Evolutionary conservation across 2,797 vertebrate species (phyloP), one percentile per base, ranked within the genome.

Genomic region (Peromyscus attwateri): DNA sequence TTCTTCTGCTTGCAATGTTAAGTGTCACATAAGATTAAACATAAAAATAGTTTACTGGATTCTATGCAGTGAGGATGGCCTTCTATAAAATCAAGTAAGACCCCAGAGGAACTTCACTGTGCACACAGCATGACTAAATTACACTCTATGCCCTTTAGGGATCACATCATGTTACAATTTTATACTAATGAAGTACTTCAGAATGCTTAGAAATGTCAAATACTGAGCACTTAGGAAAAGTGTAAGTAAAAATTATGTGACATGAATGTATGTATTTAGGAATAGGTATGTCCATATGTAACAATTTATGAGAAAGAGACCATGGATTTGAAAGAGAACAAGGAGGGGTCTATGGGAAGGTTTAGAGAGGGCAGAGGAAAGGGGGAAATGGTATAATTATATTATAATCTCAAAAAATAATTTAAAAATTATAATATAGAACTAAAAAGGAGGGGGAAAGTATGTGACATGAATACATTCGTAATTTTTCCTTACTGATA

Each of bases 31-130:
- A 60, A 52, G 10, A 70, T 14, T 49, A 70, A 37, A 95, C 43
- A 88, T 46, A 57, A n/a, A 95, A 16, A 89, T 3, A 87, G 11
- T 27, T 77, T 34, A 83, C 25, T 21, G 31, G 66, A 62, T n/a
- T 46, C 16, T 37, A 52, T 52, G 27, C 52, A 0, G 16, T 37
- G 52, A 82, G 31, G 68, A 89, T 46, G n/a, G 37, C 6, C 60
- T 96, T 95, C 55, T 62, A 79, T 70, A 91, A 75, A 93, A 13
- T 57, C 84, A 87, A 75, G 49, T 11, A 77, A 82, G 70, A 87
- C 60, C 73, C 37, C 11, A 49, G 68, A 80, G 79, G 34, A 91
- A 88, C 6, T 12, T 31, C 70, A n/a, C 14, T 52, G 71, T 43
- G 40, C 25, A 16, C 37, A 0, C 11, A 87, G 7, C 3, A 21